These are phyloP conservation scores for Apamea anceps DNA, from an alignment of 2,888 invertebrate genomes.

Conservation along the genomic window DNA sequence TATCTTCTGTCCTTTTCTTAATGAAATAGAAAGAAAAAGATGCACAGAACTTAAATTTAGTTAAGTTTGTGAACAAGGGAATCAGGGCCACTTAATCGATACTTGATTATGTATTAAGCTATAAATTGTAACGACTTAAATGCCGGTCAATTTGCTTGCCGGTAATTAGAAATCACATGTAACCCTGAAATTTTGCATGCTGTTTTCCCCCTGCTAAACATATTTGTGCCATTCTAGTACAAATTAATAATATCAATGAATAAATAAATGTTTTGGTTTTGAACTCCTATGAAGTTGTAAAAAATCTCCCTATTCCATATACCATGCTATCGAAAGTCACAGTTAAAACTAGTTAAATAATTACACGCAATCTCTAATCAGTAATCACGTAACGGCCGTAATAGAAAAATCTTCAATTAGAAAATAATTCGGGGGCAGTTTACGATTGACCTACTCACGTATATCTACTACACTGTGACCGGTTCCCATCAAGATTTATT, in stretches of 20 bases:
- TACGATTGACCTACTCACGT: conserved; percentile 54
- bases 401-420: conserved; percentile 9
- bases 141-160: neutral
- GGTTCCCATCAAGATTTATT: conserved; percentile 55
- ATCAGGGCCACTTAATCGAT: neutral
- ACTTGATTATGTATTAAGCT: neutral
- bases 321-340: neutral
- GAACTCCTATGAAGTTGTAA: too few species aligned
- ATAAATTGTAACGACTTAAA: neutral
- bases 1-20: too few species aligned
- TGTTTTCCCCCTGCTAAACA: neutral
- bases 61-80: too few species aligned
- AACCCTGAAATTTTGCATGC: neutral
- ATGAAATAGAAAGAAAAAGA: too few species aligned
- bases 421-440: conserved; percentile 10
- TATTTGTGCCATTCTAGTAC: neutral
- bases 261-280: neutral
- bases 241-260: neutral
- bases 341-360: conserved; percentile 4
- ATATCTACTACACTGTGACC: conserved; percentile 16
- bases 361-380: neutral
- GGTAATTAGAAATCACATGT: neutral
- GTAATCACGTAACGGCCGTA: conserved; percentile 19
- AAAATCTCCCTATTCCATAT: neutral
- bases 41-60: too few species aligned